Conservation (phyloP, 2,888 invertebrate species). For the Arge pagana region DNA sequence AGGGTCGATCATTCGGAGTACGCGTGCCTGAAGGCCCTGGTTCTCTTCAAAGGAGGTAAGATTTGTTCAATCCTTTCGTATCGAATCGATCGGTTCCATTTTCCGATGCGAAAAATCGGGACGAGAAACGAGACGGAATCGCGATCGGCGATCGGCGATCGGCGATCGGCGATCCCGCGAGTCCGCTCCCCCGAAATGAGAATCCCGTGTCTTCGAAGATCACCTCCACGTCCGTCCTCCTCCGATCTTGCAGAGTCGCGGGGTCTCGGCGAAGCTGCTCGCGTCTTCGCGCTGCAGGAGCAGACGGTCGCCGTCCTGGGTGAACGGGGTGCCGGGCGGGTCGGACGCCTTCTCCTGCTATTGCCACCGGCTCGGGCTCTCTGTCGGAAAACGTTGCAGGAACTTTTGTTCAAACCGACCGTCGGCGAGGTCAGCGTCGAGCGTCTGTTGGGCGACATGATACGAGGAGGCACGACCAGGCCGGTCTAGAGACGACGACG, state of each 20-base stretch:
- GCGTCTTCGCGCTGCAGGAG: conserved; percentile 75
- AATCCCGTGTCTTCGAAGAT: no score
- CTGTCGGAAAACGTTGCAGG: conserved; percentile 64
- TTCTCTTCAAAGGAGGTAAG: conserved; percentile 81
- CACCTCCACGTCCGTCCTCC: background rate
- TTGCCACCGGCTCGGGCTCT: conserved; percentile 69
- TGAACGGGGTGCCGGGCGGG: conserved; percentile 72
- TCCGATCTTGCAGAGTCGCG: conserved; percentile 61
- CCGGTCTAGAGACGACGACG: conserved; percentile 38
- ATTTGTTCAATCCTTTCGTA: no score
- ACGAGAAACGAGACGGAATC: no score
- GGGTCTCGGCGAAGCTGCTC: conserved; percentile 65
- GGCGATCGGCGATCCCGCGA: no score
- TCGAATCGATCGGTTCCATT: no score
- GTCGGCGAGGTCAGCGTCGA: conserved; percentile 77
- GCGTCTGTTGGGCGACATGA: conserved; percentile 71
- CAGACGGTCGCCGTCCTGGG: conserved; percentile 79
- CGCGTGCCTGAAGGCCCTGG: conserved; percentile 81
- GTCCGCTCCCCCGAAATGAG: no score
- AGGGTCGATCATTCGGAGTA: conserved; percentile 82
- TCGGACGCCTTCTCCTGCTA: conserved; percentile 75
- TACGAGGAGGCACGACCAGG: conserved; percentile 52
- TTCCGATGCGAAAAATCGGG: no score
- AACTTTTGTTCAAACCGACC: conserved; percentile 79
- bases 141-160: no score